Conservation (phyloP, 2,797 vertebrate genomes). For the Paratrypauchen microcephalus region DNA sequence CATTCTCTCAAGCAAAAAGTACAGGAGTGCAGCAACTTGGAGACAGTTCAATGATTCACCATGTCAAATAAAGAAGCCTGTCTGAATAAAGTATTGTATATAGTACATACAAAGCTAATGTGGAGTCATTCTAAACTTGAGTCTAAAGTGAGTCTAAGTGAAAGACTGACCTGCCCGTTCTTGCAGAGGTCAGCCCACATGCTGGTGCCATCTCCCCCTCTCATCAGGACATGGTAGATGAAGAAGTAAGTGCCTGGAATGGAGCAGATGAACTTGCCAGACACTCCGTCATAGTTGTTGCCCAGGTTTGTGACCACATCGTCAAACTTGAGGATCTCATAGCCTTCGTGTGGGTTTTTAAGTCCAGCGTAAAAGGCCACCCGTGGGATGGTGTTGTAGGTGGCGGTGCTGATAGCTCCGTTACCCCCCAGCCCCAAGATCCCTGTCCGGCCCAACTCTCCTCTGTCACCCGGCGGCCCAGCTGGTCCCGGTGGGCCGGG, state of each 20-base stretch:
- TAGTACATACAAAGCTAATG: neutral
- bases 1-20: conserved; percentile 1
- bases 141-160: neutral
- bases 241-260: conserved; percentile 98
- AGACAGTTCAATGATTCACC: conserved; percentile 1
- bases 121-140: neutral
- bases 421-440: conserved; percentile 84
- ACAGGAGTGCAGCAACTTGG: neutral
- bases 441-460: conserved; percentile 86
- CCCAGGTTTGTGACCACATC: conserved; percentile 98
- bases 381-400: conserved; percentile 90
- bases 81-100: neutral
- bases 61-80: neutral
- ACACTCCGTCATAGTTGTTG: conserved; percentile 94
- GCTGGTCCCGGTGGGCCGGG: conserved; percentile 89
- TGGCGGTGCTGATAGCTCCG: conserved; percentile 93
- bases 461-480: conserved; percentile 87
- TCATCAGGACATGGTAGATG: conserved; percentile 98
- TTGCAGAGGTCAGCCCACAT: conserved; percentile 99
- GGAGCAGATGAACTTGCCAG: conserved; percentile 96
- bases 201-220: conserved; percentile 96
- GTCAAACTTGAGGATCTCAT: conserved; percentile 97
- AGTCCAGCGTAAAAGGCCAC: conserved; percentile 97
- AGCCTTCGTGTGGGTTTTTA: conserved; percentile 97
- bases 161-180: conserved; percentile 90